Percentiles rank a stretch among this genome's conserved stretches.
Conservation (phyloP, 2,888 invertebrate species). For the Drosophila sordidapex region DNA sequence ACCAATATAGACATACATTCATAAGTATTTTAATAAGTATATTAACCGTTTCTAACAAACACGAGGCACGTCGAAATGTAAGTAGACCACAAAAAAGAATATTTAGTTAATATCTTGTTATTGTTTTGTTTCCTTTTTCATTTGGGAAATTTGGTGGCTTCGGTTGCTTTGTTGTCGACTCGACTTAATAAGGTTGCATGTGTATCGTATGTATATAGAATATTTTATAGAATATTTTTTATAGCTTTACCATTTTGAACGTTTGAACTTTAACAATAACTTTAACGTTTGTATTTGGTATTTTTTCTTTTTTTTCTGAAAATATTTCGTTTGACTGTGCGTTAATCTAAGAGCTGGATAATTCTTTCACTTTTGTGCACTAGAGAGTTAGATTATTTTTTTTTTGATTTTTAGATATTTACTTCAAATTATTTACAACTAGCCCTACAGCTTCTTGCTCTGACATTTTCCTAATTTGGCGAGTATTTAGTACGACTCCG, state of each 20-base stretch:
- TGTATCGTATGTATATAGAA: slow-evolving; percentile 58
- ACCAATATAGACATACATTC: slow-evolving; percentile 40
- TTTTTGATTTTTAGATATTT: slow-evolving; percentile 13
- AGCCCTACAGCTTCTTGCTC: slow-evolving; percentile 61
- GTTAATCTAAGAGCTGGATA: slow-evolving; percentile 68
- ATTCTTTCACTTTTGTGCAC: slow-evolving; percentile 64
- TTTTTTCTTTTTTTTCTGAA: slow-evolving; percentile 19
- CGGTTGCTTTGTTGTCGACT: slow-evolving; percentile 72
- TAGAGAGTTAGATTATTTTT: slow-evolving; percentile 49
- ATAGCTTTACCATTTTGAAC: slow-evolving; percentile 54
- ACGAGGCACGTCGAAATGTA: slow-evolving; percentile 81
- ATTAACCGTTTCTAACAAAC: slow-evolving; percentile 81
- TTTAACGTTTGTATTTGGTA: slow-evolving; percentile 62
- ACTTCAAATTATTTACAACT: slow-evolving; percentile 75
- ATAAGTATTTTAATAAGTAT: slow-evolving; percentile 68
- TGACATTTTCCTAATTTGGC: slow-evolving; percentile 70
- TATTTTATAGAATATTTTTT: slow-evolving; percentile 51
- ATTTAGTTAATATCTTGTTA: slow-evolving; percentile 53
- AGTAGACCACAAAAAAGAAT: slow-evolving; percentile 69
- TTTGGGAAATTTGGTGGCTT: slow-evolving; percentile 77
- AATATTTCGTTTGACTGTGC: slow-evolving; percentile 52
- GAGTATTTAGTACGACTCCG: slow-evolving; percentile 65
- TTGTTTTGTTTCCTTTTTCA: slow-evolving; percentile 68
- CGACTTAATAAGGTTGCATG: slow-evolving; percentile 69
- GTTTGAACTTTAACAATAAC: slow-evolving; percentile 76